Evolutionary conservation across 64 coral and sea anemone genomes (phyloP), one percentile per base, ranked within the genome.

Genomic region (Anthopleura sola): DNA sequence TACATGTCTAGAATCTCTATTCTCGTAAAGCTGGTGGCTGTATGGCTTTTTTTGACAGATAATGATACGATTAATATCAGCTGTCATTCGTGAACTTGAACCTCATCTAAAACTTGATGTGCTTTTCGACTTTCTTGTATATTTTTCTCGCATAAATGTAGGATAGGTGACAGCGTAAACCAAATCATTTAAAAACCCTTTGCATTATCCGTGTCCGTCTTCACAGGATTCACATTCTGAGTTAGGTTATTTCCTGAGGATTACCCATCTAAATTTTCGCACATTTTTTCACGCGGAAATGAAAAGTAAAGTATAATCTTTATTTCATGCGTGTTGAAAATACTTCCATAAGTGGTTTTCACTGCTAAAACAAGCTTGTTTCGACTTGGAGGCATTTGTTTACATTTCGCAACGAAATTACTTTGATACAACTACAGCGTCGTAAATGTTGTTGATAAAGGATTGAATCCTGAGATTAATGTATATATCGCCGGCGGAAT

Each of bases 311-410:
- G 13, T 34, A 29, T 71, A 71, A 34, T 71, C 66, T 71, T 71
- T 71, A 66, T 66, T 29, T 71, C 29, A 71, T 71, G 37, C 24
- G 11, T 28, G 13, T 76, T 76, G 74, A 76, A 76, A 76, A 76
- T 76, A n/a, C 44, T 21, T 44, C 37, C 36, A 44, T 34, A 76
- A 76, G 74, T 79, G 76, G 18, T 44, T 79, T 79, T 48, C 12
- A 71, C 28, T 79, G 37, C 76, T 48, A 46, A 48, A 44, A 79
- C 36, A 48, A 38, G 15, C 24, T 79, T 79, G 76, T 79, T 44
- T 48, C 76, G 39, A 79, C 44, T 79, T 48, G 38, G 18, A 23
- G 36, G 37, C 6, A 48, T 79, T 79, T 79, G 76, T 79, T 79
- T 79, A 79, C 76, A 79, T 79, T 79, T 79, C 36, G 36, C 18